These are phyloP conservation scores for Anguilla pacifica DNA, from an alignment of 2,797 vertebrate species.

Conservation along the genomic window DNA sequence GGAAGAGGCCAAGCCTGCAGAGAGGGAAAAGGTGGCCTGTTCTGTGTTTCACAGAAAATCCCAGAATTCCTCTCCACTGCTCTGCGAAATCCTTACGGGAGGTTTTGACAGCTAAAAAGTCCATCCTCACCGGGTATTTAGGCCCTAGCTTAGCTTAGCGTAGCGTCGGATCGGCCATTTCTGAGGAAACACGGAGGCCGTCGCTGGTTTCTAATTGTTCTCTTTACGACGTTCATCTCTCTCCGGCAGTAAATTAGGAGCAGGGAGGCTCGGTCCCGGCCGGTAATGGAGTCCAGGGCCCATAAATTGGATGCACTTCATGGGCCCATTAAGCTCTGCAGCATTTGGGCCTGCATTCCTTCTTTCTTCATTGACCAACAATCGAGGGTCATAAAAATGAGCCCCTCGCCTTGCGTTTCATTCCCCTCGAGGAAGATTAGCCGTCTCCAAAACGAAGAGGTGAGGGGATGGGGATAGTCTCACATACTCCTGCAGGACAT, in stretches of 20 bases:
- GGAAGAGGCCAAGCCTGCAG: too few species aligned
- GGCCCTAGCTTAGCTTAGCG: not conserved
- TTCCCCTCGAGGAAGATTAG: slow-evolving; percentile 69
- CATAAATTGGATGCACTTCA: slow-evolving; percentile 69
- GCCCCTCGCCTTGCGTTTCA: slow-evolving; percentile 59
- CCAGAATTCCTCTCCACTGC: not conserved
- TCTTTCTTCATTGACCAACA: slow-evolving; percentile 58
- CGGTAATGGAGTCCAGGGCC: slow-evolving; percentile 53
- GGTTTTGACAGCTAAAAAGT: not conserved
- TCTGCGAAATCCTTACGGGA: not conserved
- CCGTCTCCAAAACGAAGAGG: slow-evolving; percentile 58
- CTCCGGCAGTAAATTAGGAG: slow-evolving; percentile 52
- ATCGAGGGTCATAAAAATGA: slow-evolving; percentile 64
- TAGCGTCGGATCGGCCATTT: slow-evolving; percentile 6
- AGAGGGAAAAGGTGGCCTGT: not conserved
- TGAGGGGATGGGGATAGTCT: slow-evolving; percentile 38
- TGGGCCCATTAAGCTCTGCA: slow-evolving; percentile 68
- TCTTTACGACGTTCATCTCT: slow-evolving; percentile 62
- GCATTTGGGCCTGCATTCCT: slow-evolving; percentile 57
- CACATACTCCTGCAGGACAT: slow-evolving; percentile 25
- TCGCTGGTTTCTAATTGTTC: slow-evolving; percentile 58
- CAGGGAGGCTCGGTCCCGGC: slow-evolving; percentile 61
- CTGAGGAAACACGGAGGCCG: slow-evolving; percentile 41
- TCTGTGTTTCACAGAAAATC: not conserved
- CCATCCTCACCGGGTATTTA: not conserved